A percentile compares a stretch with the other conserved stretches of the same genome.
phyloP scores from a whole-genome alignment of 1,140 invertebrate species.

The Melitaea cinxia region DNA sequence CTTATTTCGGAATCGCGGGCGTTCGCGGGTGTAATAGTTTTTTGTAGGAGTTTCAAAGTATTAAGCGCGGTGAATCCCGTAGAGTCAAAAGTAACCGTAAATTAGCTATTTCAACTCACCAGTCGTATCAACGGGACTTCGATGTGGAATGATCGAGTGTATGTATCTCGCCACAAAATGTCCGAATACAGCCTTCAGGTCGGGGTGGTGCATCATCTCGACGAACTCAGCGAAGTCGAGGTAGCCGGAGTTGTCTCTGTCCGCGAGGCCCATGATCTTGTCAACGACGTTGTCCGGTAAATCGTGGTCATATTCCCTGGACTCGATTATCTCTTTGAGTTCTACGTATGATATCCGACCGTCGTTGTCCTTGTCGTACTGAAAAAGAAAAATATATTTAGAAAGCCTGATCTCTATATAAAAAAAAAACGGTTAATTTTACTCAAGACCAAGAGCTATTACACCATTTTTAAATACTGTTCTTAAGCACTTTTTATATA shows the following conservation, averaged over 20 bases:
- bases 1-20: too few relatives aligned
- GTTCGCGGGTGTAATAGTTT: too few relatives aligned
- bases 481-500: too few relatives aligned
- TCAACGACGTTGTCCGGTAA: conserved; percentile 87
- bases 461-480: too few relatives aligned
- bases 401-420: neutral
- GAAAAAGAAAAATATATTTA: conserved; percentile 66
- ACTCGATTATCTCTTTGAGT: conserved; percentile 85
- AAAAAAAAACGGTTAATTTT: too few relatives aligned
- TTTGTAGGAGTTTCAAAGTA: too few relatives aligned
- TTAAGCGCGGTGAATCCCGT: too few relatives aligned
- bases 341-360: conserved; percentile 88
- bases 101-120: conserved; percentile 48
- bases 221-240: conserved; percentile 91
- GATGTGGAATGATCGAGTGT: conserved; percentile 79
- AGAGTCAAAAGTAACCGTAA: too few relatives aligned
- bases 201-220: conserved; percentile 87
- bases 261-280: conserved; percentile 87
- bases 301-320: conserved; percentile 84
- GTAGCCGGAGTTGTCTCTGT: conserved; percentile 87
- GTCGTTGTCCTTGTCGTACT: conserved; percentile 89
- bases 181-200: conserved; percentile 83
- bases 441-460: too few relatives aligned
- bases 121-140: conserved; percentile 72
- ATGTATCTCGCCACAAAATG: conserved; percentile 82